Evolutionary conservation across 1,140 invertebrate species (phyloP).

Genomic region (Glossosoma conforme): DNA sequence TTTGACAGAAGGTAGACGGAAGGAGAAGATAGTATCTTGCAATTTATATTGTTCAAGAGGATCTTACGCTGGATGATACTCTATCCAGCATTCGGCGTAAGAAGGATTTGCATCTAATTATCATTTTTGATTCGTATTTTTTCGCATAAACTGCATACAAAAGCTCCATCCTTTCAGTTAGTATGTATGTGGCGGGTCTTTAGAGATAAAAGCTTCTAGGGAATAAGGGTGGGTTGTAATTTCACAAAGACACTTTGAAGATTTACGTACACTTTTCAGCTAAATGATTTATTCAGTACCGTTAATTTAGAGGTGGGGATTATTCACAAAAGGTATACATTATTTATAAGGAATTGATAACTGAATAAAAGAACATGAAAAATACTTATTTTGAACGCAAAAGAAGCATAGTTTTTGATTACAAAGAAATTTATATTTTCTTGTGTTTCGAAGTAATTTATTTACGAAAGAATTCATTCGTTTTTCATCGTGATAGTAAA

Average conservation of each 20-base stretch:
- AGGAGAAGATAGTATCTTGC: slow-evolving; percentile 15
- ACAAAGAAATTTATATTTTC: too few species aligned
- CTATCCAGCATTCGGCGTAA: slow-evolving; percentile 9
- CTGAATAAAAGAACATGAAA: too few species aligned
- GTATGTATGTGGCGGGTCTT: too few species aligned
- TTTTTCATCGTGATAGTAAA: too few species aligned
- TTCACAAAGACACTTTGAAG: slow-evolving; percentile 22
- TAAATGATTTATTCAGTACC: slow-evolving; percentile 26
- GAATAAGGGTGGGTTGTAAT: slow-evolving; percentile 4
- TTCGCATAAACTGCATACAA: slow-evolving; percentile 15
- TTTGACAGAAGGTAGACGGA: slow-evolving; percentile 20
- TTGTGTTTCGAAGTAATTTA: too few species aligned
- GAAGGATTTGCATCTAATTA: slow-evolving; percentile 31
- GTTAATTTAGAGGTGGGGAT: slow-evolving; percentile 24
- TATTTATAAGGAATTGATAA: too few species aligned
- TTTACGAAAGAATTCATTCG: too few species aligned
- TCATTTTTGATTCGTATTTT: slow-evolving; percentile 32
- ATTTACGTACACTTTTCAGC: slow-evolving; percentile 19
- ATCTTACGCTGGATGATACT: neutral
- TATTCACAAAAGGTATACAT: too few species aligned
- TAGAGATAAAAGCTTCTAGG: slow-evolving; percentile 13
- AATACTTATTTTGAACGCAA: too few species aligned
- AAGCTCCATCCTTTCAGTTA: too few species aligned
- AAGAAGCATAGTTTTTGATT: too few species aligned
- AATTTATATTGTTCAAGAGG: slow-evolving; percentile 27